Conservation (phyloP, 1,140 invertebrate species). For the Chironomus striatipennis region DNA sequence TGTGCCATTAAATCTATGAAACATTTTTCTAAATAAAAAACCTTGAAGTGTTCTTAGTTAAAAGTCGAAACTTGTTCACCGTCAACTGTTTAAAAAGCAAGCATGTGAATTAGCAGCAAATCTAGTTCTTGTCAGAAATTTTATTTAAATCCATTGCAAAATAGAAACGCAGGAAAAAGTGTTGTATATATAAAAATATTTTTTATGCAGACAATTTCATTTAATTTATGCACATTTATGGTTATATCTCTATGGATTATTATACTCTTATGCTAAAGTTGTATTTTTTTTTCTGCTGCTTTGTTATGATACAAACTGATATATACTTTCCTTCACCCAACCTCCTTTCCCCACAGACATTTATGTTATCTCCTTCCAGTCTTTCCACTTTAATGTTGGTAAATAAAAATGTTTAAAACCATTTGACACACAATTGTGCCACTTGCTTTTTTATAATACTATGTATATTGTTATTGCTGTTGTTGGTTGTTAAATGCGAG, state of each 20-base stretch:
- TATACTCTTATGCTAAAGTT: neutral
- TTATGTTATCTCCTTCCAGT: neutral
- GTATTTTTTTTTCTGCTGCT: too few relatives aligned
- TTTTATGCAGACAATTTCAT: neutral
- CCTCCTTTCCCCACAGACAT: too few relatives aligned
- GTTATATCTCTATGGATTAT: slow-evolving; percentile 10
- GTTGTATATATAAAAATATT: neutral
- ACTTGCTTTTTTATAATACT: neutral
- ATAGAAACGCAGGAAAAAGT: neutral
- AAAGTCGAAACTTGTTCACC: too few relatives aligned
- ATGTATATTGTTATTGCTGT: neutral
- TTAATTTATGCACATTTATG: slow-evolving; percentile 15
- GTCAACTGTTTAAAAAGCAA: too few relatives aligned
- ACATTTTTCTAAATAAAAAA: too few relatives aligned
- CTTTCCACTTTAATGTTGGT: neutral
- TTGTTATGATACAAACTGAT: neutral
- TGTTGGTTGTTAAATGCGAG: too few relatives aligned
- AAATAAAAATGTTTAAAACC: slow-evolving; percentile 18
- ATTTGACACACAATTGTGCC: neutral
- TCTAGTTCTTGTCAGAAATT: neutral
- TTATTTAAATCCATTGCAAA: neutral
- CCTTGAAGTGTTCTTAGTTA: too few relatives aligned
- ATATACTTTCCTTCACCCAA: neutral
- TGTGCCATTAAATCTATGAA: too few relatives aligned
- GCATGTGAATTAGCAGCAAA: neutral